phyloP scores from a whole-genome alignment of 2,797 vertebrate genomes.

The Phrynocephalus vlangalii region DNA sequence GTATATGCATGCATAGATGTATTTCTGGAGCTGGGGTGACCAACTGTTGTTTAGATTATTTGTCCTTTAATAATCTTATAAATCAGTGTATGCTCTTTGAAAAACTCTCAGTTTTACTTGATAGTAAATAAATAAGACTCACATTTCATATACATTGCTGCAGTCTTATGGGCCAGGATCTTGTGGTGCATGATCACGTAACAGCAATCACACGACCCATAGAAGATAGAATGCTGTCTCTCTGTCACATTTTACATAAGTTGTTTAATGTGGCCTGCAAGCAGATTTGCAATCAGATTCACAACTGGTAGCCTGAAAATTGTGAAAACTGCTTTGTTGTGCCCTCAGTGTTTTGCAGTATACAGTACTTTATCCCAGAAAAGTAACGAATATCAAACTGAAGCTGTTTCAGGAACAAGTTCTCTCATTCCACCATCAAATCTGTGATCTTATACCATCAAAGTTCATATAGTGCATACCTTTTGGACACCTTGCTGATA shows the following conservation, averaged over 20 bases:
- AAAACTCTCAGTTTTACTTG: neutral
- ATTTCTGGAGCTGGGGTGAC: conserved; percentile 9
- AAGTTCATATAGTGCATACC: rapidly evolving
- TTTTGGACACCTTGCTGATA: conserved; percentile 1
- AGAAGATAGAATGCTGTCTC: no score
- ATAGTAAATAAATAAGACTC: conserved; percentile 9
- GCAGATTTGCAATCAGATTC: no score
- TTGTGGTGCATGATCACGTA: no score
- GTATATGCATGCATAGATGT: neutral
- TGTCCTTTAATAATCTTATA: neutral
- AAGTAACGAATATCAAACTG: neutral
- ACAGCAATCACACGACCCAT: no score
- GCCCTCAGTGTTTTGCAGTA: no score
- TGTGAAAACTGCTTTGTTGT: no score
- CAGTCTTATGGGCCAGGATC: neutral
- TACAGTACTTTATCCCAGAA: no score
- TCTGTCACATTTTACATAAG: no score
- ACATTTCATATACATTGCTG: conserved; percentile 1
- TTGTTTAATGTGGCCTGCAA: no score
- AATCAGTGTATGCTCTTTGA: neutral
- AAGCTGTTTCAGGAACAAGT: neutral
- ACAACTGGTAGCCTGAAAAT: no score
- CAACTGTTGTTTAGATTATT: neutral
- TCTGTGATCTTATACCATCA: neutral
- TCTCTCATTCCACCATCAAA: neutral